A percentile compares a stretch with the other conserved stretches of the same genome.
phyloP scores from a whole-genome alignment of 2,113 vertebrate genomes.

The Sciurus niger region DNA sequence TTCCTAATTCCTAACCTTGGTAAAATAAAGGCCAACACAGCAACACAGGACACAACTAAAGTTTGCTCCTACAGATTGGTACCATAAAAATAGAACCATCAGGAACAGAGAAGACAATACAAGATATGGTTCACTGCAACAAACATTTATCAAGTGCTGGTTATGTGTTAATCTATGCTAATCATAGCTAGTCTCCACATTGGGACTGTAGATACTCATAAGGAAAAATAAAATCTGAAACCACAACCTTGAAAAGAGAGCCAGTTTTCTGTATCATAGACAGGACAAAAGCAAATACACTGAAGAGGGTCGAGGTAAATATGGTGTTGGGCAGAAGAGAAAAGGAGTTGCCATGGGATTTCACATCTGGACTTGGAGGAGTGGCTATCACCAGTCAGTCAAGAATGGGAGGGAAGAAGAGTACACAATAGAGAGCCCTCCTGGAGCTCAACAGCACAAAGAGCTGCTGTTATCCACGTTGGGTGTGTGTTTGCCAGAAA shows the following conservation, averaged over 20 bases:
- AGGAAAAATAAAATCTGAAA: slow-evolving; percentile 63
- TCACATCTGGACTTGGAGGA: slow-evolving; percentile 73
- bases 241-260: slow-evolving; percentile 61
- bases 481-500: slow-evolving; percentile 81
- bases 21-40: slow-evolving; percentile 1
- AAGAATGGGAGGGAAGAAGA: slow-evolving; percentile 73
- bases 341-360: slow-evolving; percentile 2
- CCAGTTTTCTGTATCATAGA: slow-evolving; percentile 41
- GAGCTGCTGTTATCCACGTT: slow-evolving; percentile 75
- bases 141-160: slow-evolving; percentile 49
- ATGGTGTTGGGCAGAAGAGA: not conserved
- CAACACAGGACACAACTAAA: not conserved
- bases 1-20: slow-evolving; percentile 46
- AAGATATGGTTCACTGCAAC: slow-evolving; percentile 25
- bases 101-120: slow-evolving; percentile 40
- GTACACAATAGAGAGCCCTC: slow-evolving; percentile 76
- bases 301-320: slow-evolving; percentile 3
- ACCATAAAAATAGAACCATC: slow-evolving; percentile 53
- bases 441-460: slow-evolving; percentile 79
- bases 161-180: slow-evolving; percentile 42
- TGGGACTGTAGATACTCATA: not conserved
- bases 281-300: slow-evolving; percentile 42
- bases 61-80: not conserved
- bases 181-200: not conserved
- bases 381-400: slow-evolving; percentile 71